A percentile compares a stretch with the other conserved stretches of the same genome.
phyloP scores from a whole-genome alignment of 2,888 invertebrate genomes.

The Pherbina coryleti region DNA sequence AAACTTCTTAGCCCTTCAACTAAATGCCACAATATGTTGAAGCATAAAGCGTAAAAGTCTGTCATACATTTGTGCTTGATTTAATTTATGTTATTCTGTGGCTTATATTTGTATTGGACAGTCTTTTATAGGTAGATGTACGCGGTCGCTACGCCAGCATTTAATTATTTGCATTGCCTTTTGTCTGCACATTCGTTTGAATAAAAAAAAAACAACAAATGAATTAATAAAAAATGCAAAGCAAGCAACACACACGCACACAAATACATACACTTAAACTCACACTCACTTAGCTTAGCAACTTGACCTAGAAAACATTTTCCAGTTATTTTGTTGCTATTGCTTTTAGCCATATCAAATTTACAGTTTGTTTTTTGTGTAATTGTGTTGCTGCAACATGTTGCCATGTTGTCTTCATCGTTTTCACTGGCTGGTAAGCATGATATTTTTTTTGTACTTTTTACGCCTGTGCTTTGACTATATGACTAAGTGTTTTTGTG shows the following conservation, averaged over 20 bases:
- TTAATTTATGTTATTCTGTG: background rate
- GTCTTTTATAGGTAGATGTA: background rate
- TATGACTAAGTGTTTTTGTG: background rate
- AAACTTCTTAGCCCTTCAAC: background rate
- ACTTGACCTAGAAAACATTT: conserved; percentile 69
- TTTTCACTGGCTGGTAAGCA: conserved; percentile 37
- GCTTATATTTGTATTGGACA: background rate
- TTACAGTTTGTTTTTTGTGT: conserved; percentile 56
- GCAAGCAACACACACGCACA: background rate
- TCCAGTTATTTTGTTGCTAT: conserved; percentile 67
- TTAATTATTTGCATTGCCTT: conserved; percentile 11
- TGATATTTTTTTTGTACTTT: conserved; percentile 38
- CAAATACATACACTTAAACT: background rate
- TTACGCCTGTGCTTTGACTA: conserved; percentile 32
- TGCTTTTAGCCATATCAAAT: conserved; percentile 52
- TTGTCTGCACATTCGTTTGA: conserved; percentile 11
- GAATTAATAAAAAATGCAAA: background rate
- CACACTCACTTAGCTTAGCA: conserved; percentile 50
- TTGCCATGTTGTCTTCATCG: conserved; percentile 42
- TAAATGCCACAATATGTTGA: background rate
- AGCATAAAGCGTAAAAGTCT: background rate
- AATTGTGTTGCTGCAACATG: conserved; percentile 48
- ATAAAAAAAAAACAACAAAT: background rate
- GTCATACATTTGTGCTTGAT: background rate
- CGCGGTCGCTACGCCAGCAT: background rate